Evolutionary conservation across 2,113 vertebrate genomes (phyloP).

Genomic region (Mastomys coucha): DNA sequence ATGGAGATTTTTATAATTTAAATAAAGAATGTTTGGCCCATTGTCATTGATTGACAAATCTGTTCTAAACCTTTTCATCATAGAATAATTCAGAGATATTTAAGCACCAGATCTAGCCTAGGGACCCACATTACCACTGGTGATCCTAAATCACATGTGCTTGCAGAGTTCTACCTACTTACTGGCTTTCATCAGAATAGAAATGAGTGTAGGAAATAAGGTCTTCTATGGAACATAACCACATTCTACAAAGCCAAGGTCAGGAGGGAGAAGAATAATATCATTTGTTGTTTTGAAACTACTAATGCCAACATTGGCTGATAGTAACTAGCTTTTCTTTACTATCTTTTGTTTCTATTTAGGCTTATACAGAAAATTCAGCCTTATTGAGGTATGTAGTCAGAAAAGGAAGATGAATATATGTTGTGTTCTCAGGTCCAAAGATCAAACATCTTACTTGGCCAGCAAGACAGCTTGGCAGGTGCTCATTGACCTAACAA

Average conservation of each 20-base stretch:
- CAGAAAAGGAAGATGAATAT: neutral
- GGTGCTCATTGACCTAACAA: neutral
- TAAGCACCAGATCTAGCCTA: neutral
- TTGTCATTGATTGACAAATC: neutral
- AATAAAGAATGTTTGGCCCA: neutral
- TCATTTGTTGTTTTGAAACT: neutral
- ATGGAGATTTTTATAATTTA: neutral
- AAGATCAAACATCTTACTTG: neutral
- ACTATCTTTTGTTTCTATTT: neutral
- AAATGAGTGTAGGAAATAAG: neutral
- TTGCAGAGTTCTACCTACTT: neutral
- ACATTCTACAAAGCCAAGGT: neutral
- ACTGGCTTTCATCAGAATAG: neutral
- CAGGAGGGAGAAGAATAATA: neutral
- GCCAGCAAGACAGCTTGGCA: too few species aligned
- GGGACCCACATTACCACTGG: neutral
- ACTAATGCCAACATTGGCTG: neutral
- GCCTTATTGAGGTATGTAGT: neutral
- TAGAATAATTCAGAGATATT: neutral
- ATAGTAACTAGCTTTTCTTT: neutral
- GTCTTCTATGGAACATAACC: neutral
- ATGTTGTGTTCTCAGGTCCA: neutral
- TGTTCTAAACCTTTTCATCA: neutral
- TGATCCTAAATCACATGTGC: neutral
- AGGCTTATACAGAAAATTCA: neutral